Evolutionary conservation across 2,797 vertebrate genomes (phyloP), one percentile per base, ranked within the genome.

Genomic region (Oreonectes daqikongensis): DNA sequence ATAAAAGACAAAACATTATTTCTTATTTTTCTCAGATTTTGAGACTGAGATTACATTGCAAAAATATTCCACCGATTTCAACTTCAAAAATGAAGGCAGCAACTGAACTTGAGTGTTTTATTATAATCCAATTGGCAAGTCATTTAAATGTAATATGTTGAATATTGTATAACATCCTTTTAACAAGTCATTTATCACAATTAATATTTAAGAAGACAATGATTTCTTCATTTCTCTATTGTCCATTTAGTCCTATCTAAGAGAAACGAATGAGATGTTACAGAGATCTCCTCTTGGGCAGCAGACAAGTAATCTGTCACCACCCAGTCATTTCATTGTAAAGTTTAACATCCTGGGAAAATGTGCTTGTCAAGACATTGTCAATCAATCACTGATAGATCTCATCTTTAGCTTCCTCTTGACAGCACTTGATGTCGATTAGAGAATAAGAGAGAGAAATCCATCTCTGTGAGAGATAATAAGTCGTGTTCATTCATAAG

Each of bases 401-500:
- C 22, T 70, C 22, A 40, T 44, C 18, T 59, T 26, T 42, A 57
- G 10, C 35, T 70, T 59, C 22, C 15, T 70, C 52, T 59, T 59
- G 24, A 59, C 18, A 17, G 17, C 52, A 44, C 44, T 20, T 12
- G 4, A 40, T 55, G 42, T 40, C 15, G 30, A 73, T 61, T 63
- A 64, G 10, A 5, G 20, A 63, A 46, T 2, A 63, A 26, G 42
- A 30, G 28, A 15, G 10, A 35, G 22, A 15, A n/a, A 10, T 32
- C 7, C 1, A 40, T 18, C 20, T 28, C 22, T 20, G 22, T 28
- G 40, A 14, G 12, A 15, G 46, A 40, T 52, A 64, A 75, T 57
- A 30, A 5, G 5, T 35, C 5, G 14, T 60, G 20, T 72, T 80
- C 52, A 68, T 52, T 65, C 63, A 69, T 12, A 26, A 69, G 52